Conservation (phyloP, 2,113 vertebrate genomes). For the Chaenogobius annularis region DNA sequence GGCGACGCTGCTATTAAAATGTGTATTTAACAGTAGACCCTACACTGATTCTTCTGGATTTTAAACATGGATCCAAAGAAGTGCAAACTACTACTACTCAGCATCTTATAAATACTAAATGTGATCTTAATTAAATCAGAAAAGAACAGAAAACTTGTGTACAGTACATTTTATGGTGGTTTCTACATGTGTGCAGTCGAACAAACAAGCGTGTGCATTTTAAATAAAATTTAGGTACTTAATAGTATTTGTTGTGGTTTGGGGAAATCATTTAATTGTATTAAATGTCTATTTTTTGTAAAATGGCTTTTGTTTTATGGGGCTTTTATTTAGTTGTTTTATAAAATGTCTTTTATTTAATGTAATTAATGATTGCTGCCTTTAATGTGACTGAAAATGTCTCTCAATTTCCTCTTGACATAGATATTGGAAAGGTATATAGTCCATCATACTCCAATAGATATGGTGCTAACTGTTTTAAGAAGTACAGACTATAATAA, state of each 20-base stretch:
- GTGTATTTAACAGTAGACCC: conserved; percentile 32
- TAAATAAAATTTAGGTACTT: conserved; percentile 19
- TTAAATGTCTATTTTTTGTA: conserved; percentile 25
- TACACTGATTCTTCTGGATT: conserved; percentile 10
- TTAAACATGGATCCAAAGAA: conserved; percentile 13
- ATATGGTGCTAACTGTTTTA: background rate
- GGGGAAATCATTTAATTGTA: conserved; percentile 13
- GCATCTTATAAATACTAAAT: conserved; percentile 9
- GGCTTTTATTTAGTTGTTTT: conserved; percentile 3
- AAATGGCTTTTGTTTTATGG: background rate
- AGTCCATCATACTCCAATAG: too few relatives aligned
- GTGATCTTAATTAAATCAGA: background rate
- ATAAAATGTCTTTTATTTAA: conserved; percentile 8
- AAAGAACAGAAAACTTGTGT: background rate
- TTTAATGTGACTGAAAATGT: conserved; percentile 5
- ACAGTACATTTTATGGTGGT: background rate
- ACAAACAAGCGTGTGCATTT: background rate
- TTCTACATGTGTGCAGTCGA: background rate
- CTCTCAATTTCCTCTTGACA: conserved; percentile 17
- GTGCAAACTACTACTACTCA: background rate
- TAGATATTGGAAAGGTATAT: conserved; percentile 4
- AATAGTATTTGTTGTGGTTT: conserved; percentile 3
- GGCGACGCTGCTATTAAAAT: conserved; percentile 51
- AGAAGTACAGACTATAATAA: background rate
- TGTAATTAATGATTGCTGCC: conserved; percentile 22